phyloP scores from a whole-genome alignment of 1,140 invertebrate species.

The Streblospio benedicti region DNA sequence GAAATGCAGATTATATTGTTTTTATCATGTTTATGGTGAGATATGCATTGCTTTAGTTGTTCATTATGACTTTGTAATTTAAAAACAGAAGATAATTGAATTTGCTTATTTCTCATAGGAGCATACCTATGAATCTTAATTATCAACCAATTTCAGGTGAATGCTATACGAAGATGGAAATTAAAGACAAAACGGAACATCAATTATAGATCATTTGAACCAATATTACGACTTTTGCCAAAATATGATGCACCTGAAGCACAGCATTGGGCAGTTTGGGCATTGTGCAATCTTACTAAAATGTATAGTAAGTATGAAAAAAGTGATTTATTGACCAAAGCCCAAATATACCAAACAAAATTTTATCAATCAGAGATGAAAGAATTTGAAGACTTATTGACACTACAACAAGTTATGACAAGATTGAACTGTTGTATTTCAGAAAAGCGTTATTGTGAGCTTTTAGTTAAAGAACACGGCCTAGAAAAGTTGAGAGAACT shows the following conservation, averaged over 20 bases:
- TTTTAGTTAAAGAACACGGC: constrained; percentile 79
- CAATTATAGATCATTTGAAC: constrained; percentile 89
- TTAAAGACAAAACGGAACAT: constrained; percentile 80
- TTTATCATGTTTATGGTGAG: too few relatives aligned
- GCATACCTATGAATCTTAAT: too few relatives aligned
- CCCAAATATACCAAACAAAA: neutral
- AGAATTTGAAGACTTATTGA: neutral
- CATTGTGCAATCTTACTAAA: constrained; percentile 85
- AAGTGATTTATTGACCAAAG: neutral
- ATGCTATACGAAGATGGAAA: constrained; percentile 80
- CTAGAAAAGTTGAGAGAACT: constrained; percentile 63
- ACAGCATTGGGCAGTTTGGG: constrained; percentile 96
- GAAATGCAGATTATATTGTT: too few relatives aligned
- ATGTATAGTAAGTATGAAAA: constrained; percentile 70
- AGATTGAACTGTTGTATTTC: constrained; percentile 23
- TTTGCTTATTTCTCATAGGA: too few relatives aligned
- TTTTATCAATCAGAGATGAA: neutral
- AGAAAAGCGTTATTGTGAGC: constrained; percentile 81
- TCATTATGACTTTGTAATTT: too few relatives aligned
- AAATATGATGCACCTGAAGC: constrained; percentile 77
- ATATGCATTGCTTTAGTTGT: too few relatives aligned
- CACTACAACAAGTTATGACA: neutral
- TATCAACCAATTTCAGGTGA: too few relatives aligned
- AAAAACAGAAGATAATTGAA: too few relatives aligned
- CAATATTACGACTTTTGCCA: constrained; percentile 71